Percentiles rank a stretch among this genome's conserved stretches.
Conservation (phyloP, 1,140 invertebrate species). For the Bacillus rossius region DNA sequence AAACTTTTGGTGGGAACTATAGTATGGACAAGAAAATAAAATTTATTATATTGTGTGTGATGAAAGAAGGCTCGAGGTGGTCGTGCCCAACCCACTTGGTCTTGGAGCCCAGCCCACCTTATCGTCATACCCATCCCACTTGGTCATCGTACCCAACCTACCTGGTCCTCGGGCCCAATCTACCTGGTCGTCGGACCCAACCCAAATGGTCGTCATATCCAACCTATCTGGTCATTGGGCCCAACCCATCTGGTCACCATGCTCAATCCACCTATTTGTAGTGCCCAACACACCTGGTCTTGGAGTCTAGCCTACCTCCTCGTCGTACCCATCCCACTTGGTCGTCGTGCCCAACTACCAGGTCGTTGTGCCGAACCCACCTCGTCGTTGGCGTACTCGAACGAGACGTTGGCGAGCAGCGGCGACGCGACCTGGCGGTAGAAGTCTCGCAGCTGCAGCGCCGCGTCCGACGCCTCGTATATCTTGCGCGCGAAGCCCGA, state of each 20-base stretch:
- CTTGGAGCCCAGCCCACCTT: neutral
- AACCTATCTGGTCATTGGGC: no score
- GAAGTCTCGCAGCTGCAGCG: constrained; percentile 62
- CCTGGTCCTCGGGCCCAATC: neutral
- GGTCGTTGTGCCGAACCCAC: constrained; percentile 23
- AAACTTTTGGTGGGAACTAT: no score
- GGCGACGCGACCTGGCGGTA: constrained; percentile 67
- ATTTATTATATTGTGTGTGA: no score
- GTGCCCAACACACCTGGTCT: no score
- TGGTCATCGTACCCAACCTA: neutral
- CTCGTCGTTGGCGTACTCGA: constrained; percentile 53
- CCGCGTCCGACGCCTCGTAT: constrained; percentile 65
- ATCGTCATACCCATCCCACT: neutral
- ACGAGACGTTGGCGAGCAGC: constrained; percentile 57
- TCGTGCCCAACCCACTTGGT: no score
- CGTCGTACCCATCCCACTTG: neutral
- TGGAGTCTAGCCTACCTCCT: neutral
- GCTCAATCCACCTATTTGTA: no score
- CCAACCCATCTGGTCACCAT: no score
- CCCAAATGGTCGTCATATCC: no score
- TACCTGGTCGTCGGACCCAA: no score
- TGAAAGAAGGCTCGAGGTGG: no score
- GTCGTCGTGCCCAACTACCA: neutral
- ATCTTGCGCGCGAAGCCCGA: constrained; percentile 64
- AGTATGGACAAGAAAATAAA: no score